Conservation (phyloP, 2,888 invertebrate species). For the Epinotia ramella region DNA sequence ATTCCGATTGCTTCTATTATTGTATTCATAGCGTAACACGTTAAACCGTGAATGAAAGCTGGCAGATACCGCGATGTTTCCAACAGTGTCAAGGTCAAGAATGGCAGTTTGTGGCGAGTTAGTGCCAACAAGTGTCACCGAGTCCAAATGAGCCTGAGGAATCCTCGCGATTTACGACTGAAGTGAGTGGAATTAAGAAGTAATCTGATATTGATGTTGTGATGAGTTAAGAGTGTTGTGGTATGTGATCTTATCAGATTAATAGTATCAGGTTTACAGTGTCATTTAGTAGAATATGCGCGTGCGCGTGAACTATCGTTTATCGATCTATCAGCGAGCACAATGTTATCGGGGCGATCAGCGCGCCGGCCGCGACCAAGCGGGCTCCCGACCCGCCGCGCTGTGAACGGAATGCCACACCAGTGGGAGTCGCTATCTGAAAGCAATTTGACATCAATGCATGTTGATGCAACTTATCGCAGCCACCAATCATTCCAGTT, state of each 20-base stretch:
- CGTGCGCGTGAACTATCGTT: constrained; percentile 51
- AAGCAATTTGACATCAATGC: constrained; percentile 49
- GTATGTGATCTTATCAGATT: constrained; percentile 15
- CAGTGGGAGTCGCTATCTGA: constrained; percentile 51
- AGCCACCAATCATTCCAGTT: constrained; percentile 41
- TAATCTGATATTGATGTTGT: constrained; percentile 42
- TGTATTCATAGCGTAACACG: constrained; percentile 47
- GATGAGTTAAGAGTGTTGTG: constrained; percentile 8
- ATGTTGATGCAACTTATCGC: constrained; percentile 48
- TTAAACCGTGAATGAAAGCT: constrained; percentile 68
- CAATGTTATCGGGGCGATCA: constrained; percentile 66
- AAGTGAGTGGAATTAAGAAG: constrained; percentile 26
- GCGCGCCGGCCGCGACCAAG: constrained; percentile 17
- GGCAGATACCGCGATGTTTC: constrained; percentile 65
- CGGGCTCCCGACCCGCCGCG: constrained; percentile 52
- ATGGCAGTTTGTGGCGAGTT: constrained; percentile 36
- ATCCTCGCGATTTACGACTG: constrained; percentile 29
- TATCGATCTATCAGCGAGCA: constrained; percentile 65
- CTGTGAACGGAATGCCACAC: constrained; percentile 53
- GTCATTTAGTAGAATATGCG: constrained; percentile 31
- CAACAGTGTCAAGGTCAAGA: constrained; percentile 72
- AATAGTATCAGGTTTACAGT: constrained; percentile 24
- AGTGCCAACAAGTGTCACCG: constrained; percentile 62
- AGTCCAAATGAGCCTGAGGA: constrained; percentile 45
- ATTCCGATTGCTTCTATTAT: constrained; percentile 39